Evolutionary conservation across 2,113 vertebrate genomes (phyloP), one percentile per base, ranked within the genome.

Genomic region (Thymallus thymallus): DNA sequence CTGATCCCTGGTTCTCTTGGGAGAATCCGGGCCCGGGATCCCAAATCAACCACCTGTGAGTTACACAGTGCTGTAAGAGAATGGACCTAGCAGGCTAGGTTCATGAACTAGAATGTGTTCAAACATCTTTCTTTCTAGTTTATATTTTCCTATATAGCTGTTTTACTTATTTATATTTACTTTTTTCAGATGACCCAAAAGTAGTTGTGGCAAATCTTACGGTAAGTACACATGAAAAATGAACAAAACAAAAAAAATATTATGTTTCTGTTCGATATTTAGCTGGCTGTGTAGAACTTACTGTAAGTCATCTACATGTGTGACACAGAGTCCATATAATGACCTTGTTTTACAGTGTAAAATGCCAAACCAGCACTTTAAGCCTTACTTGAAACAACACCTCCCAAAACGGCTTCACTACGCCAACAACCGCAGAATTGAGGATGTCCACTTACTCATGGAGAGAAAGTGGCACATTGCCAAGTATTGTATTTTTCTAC

Each of bases 371-470:
- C 98, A 99, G 91, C 98, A 98, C 89, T 98, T 99, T 85, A 98
- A 95, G 80, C 94, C 98, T 1, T 99, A 98, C 81, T 81, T 98
- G 90, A 99, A 99, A 51, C 95, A 96, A 60, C 92, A 99, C 72
- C 93, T 99, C 56, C 98, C 98, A 68, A 99, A 99, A 80, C 94
- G 98, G 24, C 90, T 99, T 73, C 98, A 99, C 89, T 99, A 98
- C 0, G 95, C 96, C 73, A 95, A 97, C 91, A 98, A 99, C 91
- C 89, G 95, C 60, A 93, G 98, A 80, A 99, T 99, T 0, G 98
- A 99, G 79, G 97, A 97, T 32, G 92, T 99, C n/a, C 98, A 99
- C 78, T 88, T 99, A 74, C 58, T 99, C 81, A 94, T 99, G 88
- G 97, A 99, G 45, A 93, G 94, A 80, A 96, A 95, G 79, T 99